Evolutionary conservation across 2,888 invertebrate genomes (phyloP).

Genomic region (Xestoiulus laeticollis): DNA sequence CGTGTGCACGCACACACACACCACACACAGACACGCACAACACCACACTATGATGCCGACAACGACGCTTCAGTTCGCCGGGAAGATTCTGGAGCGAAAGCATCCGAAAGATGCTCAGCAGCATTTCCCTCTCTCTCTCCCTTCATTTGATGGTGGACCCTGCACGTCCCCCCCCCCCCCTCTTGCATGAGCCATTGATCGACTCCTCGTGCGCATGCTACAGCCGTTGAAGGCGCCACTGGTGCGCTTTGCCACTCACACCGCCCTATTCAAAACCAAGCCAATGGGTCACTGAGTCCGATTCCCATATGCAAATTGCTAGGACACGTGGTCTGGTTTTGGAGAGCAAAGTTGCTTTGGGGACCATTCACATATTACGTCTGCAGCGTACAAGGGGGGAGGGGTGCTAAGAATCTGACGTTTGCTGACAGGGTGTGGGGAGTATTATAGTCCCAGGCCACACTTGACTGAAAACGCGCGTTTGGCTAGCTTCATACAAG

Average conservation of each 20-base stretch:
- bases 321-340: neutral
- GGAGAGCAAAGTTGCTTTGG: neutral
- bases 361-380: too few relatives aligned
- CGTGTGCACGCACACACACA: slow-evolving; percentile 28
- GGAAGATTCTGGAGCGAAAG: slow-evolving; percentile 31
- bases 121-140: slow-evolving; percentile 9
- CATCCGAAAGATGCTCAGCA: slow-evolving; percentile 21
- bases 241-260: neutral
- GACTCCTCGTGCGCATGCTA: neutral
- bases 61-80: slow-evolving; percentile 25
- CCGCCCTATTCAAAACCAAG: neutral
- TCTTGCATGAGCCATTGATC: neutral
- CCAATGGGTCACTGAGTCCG: neutral
- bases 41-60: slow-evolving; percentile 23
- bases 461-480: too few relatives aligned
- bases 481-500: too few relatives aligned
- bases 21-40: slow-evolving; percentile 36
- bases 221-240: neutral
- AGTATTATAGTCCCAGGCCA: too few relatives aligned
- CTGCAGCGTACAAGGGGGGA: too few relatives aligned
- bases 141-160: neutral
- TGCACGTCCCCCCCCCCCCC: neutral
- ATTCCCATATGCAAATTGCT: neutral
- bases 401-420: too few relatives aligned
- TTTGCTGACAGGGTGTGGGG: too few relatives aligned